Evolutionary conservation across 1,140 invertebrate species (phyloP).

Genomic region (Forficula auricularia): DNA sequence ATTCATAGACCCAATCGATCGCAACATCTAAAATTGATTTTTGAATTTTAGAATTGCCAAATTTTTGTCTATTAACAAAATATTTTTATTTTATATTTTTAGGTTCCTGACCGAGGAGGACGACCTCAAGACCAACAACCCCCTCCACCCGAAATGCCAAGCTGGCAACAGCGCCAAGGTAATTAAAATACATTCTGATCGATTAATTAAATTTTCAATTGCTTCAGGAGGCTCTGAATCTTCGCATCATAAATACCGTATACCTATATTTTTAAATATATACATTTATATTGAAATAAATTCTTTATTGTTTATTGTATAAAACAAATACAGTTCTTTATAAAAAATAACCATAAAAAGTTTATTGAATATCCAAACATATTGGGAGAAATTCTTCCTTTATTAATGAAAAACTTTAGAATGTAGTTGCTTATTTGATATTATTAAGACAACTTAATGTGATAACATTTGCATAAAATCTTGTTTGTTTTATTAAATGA

Average conservation of each 20-base stretch:
- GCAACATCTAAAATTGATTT: too few species aligned
- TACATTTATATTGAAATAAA: constrained; percentile 16
- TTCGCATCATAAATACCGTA: constrained; percentile 14
- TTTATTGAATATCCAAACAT: too few species aligned
- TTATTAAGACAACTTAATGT: too few species aligned
- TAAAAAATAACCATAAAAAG: too few species aligned
- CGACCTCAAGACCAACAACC: constrained; percentile 71
- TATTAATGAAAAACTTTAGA: too few species aligned
- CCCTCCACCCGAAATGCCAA: constrained; percentile 89
- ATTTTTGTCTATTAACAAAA: too few species aligned
- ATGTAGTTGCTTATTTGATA: too few species aligned
- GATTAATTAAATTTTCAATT: not conserved
- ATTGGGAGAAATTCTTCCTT: too few species aligned
- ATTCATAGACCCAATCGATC: too few species aligned
- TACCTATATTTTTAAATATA: constrained; percentile 3
- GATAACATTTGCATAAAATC: too few species aligned
- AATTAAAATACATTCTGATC: constrained; percentile 6
- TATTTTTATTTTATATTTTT: constrained; percentile 12
- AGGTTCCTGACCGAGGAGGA: constrained; percentile 77
- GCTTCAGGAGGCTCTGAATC: constrained; percentile 6
- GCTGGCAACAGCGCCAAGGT: constrained; percentile 51
- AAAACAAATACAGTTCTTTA: constrained; percentile 6
- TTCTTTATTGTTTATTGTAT: constrained; percentile 1
- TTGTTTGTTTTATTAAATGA: too few species aligned
- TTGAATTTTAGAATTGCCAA: too few species aligned